Percentiles rank a stretch among this genome's conserved stretches.
Conservation (phyloP, 2,797 vertebrate genomes). For the Lateolabrax maculatus region DNA sequence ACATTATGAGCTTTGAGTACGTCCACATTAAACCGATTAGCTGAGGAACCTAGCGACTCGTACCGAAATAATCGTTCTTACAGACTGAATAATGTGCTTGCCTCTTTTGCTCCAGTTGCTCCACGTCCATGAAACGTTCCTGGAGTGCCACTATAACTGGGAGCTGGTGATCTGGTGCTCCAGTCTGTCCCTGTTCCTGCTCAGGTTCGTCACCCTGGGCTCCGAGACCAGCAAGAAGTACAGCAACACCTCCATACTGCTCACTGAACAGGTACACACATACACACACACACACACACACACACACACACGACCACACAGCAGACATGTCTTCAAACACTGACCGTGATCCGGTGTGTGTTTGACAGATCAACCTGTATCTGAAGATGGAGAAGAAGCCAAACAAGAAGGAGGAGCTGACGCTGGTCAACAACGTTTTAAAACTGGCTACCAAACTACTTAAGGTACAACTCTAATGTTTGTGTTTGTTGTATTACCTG, state of each 20-base stretch:
- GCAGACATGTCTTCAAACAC: background rate
- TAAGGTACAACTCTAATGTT: constrained; percentile 86
- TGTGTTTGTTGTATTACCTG: too few species aligned
- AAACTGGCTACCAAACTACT: constrained; percentile 98
- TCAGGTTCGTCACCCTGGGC: constrained; percentile 97
- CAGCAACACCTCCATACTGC: constrained; percentile 99
- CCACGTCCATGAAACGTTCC: constrained; percentile 95
- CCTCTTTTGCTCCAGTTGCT: constrained; percentile 87
- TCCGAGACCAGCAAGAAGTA: constrained; percentile 99
- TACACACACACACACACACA: background rate
- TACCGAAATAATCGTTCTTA: too few species aligned
- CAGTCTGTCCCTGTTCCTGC: constrained; percentile 95
- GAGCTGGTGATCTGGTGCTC: constrained; percentile 97
- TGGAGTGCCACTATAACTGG: constrained; percentile 99
- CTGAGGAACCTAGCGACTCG: too few species aligned
- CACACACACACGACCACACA: rapidly evolving
- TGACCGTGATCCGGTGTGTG: background rate
- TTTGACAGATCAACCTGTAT: constrained; percentile 94
- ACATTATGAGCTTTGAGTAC: background rate
- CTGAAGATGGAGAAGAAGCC: constrained; percentile 99
- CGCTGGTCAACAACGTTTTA: constrained; percentile 97
- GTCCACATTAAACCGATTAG: background rate
- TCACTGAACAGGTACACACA: constrained; percentile 94
- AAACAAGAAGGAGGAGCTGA: constrained; percentile 99
- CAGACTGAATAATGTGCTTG: rapidly evolving